Conservation (phyloP, 1,140 invertebrate species). For the Probaryconus sp. region DNA sequence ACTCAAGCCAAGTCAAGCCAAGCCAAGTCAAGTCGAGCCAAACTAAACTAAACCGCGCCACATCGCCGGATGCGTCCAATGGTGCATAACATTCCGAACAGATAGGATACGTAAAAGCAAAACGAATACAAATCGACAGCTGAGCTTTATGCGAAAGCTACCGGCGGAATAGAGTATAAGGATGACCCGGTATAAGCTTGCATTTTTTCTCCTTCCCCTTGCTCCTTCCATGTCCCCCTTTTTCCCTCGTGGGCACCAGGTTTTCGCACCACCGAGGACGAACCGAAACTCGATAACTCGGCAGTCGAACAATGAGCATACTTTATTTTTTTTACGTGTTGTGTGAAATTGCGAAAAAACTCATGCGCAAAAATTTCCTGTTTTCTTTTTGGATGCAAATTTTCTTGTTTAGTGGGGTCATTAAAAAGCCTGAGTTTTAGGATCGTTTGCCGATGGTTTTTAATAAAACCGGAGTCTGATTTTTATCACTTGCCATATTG, state of each 20-base stretch:
- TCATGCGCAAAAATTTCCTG: no score
- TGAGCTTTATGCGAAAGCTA: conserved; percentile 53
- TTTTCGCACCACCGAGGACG: conserved; percentile 31
- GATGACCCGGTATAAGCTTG: conserved; percentile 53
- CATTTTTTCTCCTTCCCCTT: conserved; percentile 4
- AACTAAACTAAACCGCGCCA: conserved; percentile 37
- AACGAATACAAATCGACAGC: conserved; percentile 61
- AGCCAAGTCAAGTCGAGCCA: no score
- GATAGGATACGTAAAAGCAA: conserved; percentile 58
- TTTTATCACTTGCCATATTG: no score
- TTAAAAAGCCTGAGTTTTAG: background rate
- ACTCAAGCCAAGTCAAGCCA: no score
- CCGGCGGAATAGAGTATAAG: conserved; percentile 53
- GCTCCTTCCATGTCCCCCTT: background rate
- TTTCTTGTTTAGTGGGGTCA: background rate
- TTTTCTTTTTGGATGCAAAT: background rate
- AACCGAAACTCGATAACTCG: conserved; percentile 54
- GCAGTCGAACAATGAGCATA: conserved; percentile 25
- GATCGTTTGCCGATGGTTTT: no score
- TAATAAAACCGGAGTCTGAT: no score
- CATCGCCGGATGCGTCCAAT: conserved; percentile 61
- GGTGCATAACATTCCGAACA: conserved; percentile 58
- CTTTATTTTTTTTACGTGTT: conserved; percentile 51
- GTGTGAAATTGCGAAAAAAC: no score
- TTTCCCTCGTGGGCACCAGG: conserved; percentile 9